These are phyloP conservation scores for Branchinecta sandiegonensis DNA, from an alignment of 2,888 invertebrate genomes.

Conservation along the genomic window DNA sequence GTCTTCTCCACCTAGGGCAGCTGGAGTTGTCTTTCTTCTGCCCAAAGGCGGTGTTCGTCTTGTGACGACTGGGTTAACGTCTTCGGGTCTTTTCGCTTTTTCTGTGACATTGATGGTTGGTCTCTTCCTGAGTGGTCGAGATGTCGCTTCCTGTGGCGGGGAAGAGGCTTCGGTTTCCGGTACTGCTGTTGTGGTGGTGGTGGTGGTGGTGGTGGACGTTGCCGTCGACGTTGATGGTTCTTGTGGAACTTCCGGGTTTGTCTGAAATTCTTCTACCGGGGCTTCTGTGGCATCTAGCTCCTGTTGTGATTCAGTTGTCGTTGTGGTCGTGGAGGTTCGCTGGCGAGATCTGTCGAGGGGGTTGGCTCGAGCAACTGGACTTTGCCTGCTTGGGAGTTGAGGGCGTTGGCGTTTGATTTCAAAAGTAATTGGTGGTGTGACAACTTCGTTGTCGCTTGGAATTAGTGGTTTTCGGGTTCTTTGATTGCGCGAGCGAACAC, in stretches of 20 bases:
- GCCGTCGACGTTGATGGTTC: too few relatives aligned
- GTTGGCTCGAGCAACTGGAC: background rate
- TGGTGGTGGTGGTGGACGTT: background rate
- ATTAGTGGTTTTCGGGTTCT: conserved; percentile 1
- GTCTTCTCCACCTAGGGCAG: background rate
- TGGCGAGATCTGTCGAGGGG: conserved; percentile 5
- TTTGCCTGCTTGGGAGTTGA: background rate
- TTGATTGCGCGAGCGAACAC: background rate
- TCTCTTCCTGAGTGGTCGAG: background rate
- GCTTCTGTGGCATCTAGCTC: conserved; percentile 13
- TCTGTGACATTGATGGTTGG: background rate
- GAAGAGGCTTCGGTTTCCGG: background rate
- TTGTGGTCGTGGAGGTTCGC: background rate
- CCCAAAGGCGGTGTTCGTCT: background rate
- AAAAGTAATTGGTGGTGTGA: conserved; percentile 3
- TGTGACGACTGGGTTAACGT: background rate
- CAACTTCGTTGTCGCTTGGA: background rate
- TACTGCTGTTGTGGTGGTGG: background rate
- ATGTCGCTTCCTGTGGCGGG: background rate
- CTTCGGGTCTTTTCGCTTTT: background rate
- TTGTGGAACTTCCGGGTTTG: too few relatives aligned
- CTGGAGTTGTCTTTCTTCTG: background rate
- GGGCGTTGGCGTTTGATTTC: conserved; percentile 10
- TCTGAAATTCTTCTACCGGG: background rate
- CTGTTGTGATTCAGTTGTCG: background rate